These are phyloP conservation scores for Eudyptes chrysolophus DNA, from an alignment of 2,113 vertebrate species.

Conservation along the genomic window DNA sequence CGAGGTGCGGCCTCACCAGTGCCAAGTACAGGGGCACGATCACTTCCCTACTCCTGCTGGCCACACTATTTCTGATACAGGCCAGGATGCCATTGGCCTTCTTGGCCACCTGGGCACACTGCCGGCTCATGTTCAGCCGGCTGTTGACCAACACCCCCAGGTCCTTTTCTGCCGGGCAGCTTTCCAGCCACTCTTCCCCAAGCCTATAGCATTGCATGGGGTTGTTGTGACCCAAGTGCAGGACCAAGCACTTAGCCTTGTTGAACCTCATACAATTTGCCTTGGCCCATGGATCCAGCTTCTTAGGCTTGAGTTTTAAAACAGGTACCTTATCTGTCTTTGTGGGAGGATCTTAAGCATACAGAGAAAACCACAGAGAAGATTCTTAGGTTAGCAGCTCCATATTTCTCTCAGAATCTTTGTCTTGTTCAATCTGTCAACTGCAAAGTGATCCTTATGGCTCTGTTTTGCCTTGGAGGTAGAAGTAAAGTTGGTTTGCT, in stretches of 20 bases:
- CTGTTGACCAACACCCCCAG: not conserved
- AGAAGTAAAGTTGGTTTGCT: not conserved
- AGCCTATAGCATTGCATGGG: not conserved
- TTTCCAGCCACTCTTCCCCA: not conserved
- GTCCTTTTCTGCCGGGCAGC: accelerated
- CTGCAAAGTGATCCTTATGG: not conserved
- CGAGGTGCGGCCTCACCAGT: not conserved
- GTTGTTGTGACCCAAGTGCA: not conserved
- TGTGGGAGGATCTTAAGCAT: not conserved
- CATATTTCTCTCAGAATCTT: not conserved
- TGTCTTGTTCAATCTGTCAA: not conserved
- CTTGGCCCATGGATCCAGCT: not conserved
- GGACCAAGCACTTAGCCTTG: not conserved
- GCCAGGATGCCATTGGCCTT: not conserved
- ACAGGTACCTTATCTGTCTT: not conserved
- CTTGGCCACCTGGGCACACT: not conserved
- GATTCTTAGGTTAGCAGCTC: not conserved
- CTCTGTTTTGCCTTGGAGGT: not conserved
- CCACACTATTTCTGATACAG: not conserved
- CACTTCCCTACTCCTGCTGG: not conserved
- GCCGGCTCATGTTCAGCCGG: not conserved
- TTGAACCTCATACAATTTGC: not conserved
- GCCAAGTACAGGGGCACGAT: accelerated
- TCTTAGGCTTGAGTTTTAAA: not conserved
- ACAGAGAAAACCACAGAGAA: not conserved